Base-by-base conservation (phyloP, 2,888 invertebrate genomes). In the Isoperla grammatica region DNA sequence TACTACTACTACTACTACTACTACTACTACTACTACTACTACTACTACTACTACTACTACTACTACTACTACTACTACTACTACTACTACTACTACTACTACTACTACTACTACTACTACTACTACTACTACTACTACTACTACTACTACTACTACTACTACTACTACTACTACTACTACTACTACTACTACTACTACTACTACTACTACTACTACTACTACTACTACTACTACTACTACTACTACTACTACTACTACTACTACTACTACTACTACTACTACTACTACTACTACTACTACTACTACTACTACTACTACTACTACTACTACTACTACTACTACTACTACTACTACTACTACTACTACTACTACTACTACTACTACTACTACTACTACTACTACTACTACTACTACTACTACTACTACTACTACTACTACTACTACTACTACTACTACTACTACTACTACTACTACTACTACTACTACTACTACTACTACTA, bases 1-100 rank as follows among this genome's bases (percentile, higher is more conserved):
- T 45, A 45, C 45, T 45, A 45, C 45, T 45, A 45, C 45, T 45
- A 45, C 45, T 45, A 45, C 45, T 45, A 45, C n/a, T 45, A 45
- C 45, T 45, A 45, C 45, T 45, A 45, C 45, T 45, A 45, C 45
- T 45, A 45, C 45, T 45, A 45, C 45, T 45, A 45, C 45, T 45
- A 45, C 45, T 45, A 45, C 45, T 45, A 45, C n/a, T 45, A 45
- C 45, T 45, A 45, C 45, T 45, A 45, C 45, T 45, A 45, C n/a
- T 45, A 45, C 45, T 45, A 45, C 45, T 45, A 45, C 45, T 45
- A 45, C 45, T 45, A 45, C 45, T 45, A 45, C 45, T 45, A 45
- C 45, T 45, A 45, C n/a, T 45, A 45, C 45, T 45, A 45, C 45
- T 45, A 45, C 45, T 45, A 45, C 45, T 45, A 45, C 45, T 45